Percentiles rank a stretch among this genome's conserved stretches.
phyloP scores from a whole-genome alignment of 2,888 invertebrate genomes.

The Lochmaea capreae region DNA sequence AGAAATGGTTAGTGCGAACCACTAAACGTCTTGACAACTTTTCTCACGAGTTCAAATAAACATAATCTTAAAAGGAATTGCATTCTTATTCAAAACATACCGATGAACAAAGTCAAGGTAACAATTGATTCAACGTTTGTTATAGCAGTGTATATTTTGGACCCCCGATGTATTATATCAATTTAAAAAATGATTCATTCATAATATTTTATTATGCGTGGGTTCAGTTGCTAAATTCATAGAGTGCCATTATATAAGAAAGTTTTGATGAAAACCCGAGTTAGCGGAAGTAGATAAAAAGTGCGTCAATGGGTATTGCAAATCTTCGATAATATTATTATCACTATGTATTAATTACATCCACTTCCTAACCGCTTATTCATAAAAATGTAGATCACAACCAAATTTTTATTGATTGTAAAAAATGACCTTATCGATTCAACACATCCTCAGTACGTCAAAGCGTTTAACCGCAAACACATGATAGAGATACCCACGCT shows the following conservation, averaged over 20 bases:
- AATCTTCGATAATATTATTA: conserved; percentile 9
- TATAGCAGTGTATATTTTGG: too few species aligned
- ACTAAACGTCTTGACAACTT: background rate
- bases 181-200: background rate
- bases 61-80: background rate
- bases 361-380: conserved; percentile 1
- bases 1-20: background rate
- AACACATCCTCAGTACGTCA: background rate
- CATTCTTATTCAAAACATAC: background rate
- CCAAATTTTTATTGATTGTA: background rate
- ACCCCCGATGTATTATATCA: background rate
- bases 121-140: too few species aligned
- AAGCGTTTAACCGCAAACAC: background rate
- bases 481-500: background rate
- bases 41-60: background rate
- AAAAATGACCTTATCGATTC: conserved; percentile 2
- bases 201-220: background rate
- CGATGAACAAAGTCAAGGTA: background rate
- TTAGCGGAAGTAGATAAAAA: conserved; percentile 3
- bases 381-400: background rate
- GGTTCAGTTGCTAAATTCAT: background rate
- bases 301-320: background rate
- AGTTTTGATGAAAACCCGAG: background rate
- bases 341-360: conserved; percentile 5
- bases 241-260: background rate